A percentile compares a stretch with the other conserved stretches of the same genome.
phyloP scores from a whole-genome alignment of 2,113 vertebrate species.

The Xyrauchen texanus region DNA sequence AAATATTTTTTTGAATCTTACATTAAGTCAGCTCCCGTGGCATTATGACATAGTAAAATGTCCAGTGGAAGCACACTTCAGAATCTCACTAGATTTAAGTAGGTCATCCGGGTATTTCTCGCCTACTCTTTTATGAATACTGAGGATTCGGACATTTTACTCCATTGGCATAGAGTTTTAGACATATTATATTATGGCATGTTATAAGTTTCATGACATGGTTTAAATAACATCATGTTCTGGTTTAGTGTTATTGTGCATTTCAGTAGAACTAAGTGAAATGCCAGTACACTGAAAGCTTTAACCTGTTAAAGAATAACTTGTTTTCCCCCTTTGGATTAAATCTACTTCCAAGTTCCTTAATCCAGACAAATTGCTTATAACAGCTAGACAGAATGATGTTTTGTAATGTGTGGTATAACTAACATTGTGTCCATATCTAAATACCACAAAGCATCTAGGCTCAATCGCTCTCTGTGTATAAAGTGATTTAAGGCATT shows the following conservation, averaged over 20 bases:
- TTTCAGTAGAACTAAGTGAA: neutral
- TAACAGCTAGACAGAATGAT: neutral
- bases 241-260: neutral
- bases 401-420: neutral
- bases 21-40: no score
- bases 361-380: conserved; percentile 10
- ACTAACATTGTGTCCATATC: conserved; percentile 21
- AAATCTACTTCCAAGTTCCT: neutral
- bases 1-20: no score
- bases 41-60: no score
- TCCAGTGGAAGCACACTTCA: no score
- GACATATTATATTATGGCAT: neutral
- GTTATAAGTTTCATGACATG: neutral
- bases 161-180: no score
- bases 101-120: no score
- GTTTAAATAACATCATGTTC: neutral
- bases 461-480: neutral
- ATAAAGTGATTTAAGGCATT: conserved; percentile 32
- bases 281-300: no score
- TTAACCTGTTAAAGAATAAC: neutral
- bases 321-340: neutral
- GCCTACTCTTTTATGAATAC: no score
- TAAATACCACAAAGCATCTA: conserved; percentile 33
- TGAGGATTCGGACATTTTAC: no score
- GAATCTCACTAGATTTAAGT: no score